These are phyloP conservation scores for Pangasius djambal DNA, from an alignment of 2,797 vertebrate genomes.

Conservation along the genomic window DNA sequence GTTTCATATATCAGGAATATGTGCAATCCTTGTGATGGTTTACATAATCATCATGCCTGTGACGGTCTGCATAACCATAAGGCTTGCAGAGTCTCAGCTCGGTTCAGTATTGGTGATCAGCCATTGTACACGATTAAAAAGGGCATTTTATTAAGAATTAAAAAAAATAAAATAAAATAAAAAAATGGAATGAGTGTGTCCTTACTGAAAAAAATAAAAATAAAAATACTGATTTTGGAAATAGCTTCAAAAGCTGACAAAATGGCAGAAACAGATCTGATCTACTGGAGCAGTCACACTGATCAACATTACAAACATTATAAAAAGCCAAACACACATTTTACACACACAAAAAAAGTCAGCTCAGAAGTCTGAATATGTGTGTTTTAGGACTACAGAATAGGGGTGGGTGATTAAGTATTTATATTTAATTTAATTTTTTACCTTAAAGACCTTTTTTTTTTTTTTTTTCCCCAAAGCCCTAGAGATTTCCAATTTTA, in stretches of 20 bases:
- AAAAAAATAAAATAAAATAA: background rate
- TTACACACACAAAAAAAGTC: background rate
- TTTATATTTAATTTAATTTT: background rate
- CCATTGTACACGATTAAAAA: background rate
- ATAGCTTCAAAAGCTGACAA: background rate
- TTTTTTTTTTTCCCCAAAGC: background rate
- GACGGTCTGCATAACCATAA: background rate
- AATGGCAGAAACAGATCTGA: background rate
- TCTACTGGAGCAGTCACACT: background rate
- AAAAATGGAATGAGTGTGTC: background rate
- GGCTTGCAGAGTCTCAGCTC: background rate
- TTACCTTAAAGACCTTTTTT: background rate
- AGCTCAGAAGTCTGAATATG: background rate
- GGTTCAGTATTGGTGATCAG: background rate
- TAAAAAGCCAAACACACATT: background rate
- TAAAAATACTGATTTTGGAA: background rate
- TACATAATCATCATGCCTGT: background rate
- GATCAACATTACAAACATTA: background rate
- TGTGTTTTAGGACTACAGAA: background rate
- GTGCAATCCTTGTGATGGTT: background rate
- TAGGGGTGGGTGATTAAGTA: background rate
- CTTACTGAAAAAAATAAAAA: background rate
- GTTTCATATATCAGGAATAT: background rate
- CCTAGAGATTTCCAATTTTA: background rate
- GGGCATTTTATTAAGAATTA: background rate